Evolutionary conservation across 2,113 vertebrate species (phyloP), one percentile per base, ranked within the genome.

Genomic region (Cololabis saira): DNA sequence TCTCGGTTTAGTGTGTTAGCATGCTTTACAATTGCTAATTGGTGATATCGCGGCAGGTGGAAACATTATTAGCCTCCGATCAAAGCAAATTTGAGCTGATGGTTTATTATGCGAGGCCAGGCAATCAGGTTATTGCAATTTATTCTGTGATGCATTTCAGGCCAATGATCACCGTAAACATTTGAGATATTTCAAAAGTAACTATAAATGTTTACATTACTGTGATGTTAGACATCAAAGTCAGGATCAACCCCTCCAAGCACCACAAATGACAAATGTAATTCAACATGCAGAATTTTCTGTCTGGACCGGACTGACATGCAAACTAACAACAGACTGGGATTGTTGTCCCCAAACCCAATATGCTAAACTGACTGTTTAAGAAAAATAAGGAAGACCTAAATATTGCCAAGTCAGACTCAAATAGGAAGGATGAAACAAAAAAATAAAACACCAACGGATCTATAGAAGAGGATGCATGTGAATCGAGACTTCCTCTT

Each of bases 1-100:
- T 50, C 49, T 60, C 19, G 42, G 62, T 44, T 69, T 47, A 71
- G 33, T 37, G 33, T 37, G 33, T 73, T 81, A 67, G 53, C 53
- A 63, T 63, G 67, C 19, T 65, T n/a, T 52, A 18, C 27, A 50
- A 65, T 56, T 30, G 43, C 51, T 17, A 19, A 55, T 41, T 60
- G 42, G 47, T 54, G 44, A n/a, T 56, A 30, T 48, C 9, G 21
- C 22, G 17, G 48, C 61, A 50, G 60, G 42, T 53, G 52, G 27
- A 6, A 53, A 41, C 57, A 55, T 58, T 54, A 44, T 19, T 19
- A 21, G 11, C 44, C 43, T 48, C 16, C 21, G 51, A 27, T 12
- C 21, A 47, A 70, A 47, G 19, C 12, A 2, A 1, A 16, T 27
- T 48, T 0, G 24, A 13, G 33, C 24, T 19, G 7, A 22, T 37